phyloP scores from a whole-genome alignment of 2,888 invertebrate species.

The Chrysomela aeneicollis region DNA sequence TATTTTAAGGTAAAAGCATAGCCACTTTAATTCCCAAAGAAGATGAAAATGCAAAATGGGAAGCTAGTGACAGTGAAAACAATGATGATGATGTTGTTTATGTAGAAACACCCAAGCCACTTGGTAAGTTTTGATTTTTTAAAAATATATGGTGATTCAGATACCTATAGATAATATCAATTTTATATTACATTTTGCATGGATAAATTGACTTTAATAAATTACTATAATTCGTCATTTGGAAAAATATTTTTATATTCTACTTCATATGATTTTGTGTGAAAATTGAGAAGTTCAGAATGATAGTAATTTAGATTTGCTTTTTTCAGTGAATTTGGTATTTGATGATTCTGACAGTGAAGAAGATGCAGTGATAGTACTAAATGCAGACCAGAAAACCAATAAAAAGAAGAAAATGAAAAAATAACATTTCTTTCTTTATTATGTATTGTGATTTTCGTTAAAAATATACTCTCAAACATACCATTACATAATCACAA shows the following conservation, averaged over 20 bases:
- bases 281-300: too few species aligned
- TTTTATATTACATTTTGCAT: too few species aligned
- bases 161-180: too few species aligned
- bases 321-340: slow-evolving; percentile 46
- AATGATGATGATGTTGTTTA: slow-evolving; percentile 47
- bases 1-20: slow-evolving; percentile 52
- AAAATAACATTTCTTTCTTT: slow-evolving; percentile 7
- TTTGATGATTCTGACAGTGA: slow-evolving; percentile 54
- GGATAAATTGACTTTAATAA: too few species aligned
- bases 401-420: slow-evolving; percentile 25
- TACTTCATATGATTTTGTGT: too few species aligned
- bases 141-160: not conserved
- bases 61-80: slow-evolving; percentile 52
- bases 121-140: slow-evolving; percentile 31
- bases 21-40: slow-evolving; percentile 58
- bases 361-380: slow-evolving; percentile 57
- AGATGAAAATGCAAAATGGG: slow-evolving; percentile 44
- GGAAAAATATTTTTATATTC: too few species aligned
- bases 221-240: too few species aligned
- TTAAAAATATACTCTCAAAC: too few species aligned
- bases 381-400: slow-evolving; percentile 51
- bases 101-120: slow-evolving; percentile 39
- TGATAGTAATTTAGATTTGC: too few species aligned
- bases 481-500: too few species aligned
- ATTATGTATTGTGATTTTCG: too few species aligned